Evolutionary conservation across 2,888 invertebrate species (phyloP).

Genomic region (Malachius bipustulatus): DNA sequence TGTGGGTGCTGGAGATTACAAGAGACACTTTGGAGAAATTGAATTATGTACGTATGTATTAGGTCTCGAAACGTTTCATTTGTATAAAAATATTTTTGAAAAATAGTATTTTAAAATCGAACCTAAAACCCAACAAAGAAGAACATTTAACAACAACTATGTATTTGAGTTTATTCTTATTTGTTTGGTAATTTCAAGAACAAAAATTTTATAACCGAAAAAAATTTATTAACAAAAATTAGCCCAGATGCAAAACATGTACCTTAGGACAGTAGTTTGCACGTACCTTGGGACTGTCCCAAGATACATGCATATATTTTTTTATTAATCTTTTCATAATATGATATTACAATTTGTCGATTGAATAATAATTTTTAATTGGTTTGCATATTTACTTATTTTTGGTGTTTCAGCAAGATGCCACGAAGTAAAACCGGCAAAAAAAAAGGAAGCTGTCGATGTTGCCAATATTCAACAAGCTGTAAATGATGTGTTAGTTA

Average conservation of each 20-base stretch:
- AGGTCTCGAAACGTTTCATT: no score
- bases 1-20: conserved; percentile 1
- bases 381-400: not conserved
- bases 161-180: conserved; percentile 1
- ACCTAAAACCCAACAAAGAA: no score
- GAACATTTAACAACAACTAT: no score
- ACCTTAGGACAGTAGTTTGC: conserved; percentile 3
- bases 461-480: no score
- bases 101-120: no score
- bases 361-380: not conserved
- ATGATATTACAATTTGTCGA: not conserved
- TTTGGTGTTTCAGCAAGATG: not conserved
- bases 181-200: not conserved
- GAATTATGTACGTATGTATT: conserved; percentile 4
- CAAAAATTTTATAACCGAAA: not conserved
- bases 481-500: no score
- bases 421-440: no score
- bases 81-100: no score
- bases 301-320: conserved; percentile 1
- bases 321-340: conserved; percentile 1
- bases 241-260: not conserved
- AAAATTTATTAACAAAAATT: not conserved
- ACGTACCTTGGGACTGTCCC: conserved; percentile 1
- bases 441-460: no score
- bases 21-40: conserved; percentile 1